Conservation (phyloP, 1,140 invertebrate species). For the Drosophila lacteicornis region DNA sequence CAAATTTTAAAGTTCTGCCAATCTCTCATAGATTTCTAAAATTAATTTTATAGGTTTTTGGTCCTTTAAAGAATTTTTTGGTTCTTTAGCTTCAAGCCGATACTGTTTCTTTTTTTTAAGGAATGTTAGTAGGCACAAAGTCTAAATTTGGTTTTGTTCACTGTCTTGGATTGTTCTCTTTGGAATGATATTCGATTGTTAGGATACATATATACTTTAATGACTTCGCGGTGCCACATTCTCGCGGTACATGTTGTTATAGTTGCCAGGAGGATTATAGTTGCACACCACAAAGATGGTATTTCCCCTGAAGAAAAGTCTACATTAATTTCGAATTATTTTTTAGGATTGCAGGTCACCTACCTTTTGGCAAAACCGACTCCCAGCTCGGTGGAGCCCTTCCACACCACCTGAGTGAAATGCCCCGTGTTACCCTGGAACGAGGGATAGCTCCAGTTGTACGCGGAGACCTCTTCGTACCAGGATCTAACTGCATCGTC, state of each 20-base stretch:
- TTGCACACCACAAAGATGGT: slow-evolving; percentile 71
- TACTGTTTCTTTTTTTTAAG: background rate
- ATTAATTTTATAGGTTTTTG: background rate
- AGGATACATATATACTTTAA: background rate
- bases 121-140: background rate
- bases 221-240: slow-evolving; percentile 59
- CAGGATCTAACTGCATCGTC: slow-evolving; percentile 87
- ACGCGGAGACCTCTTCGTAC: slow-evolving; percentile 87
- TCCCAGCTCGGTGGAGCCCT: slow-evolving; percentile 88
- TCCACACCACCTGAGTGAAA: slow-evolving; percentile 91
- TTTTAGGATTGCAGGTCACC: background rate
- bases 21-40: background rate
- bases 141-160: no score
- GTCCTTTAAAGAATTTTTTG: background rate
- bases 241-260: slow-evolving; percentile 35
- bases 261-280: slow-evolving; percentile 77
- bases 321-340: background rate
- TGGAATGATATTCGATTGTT: background rate
- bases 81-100: background rate
- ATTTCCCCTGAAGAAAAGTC: slow-evolving; percentile 42
- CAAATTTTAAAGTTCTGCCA: background rate
- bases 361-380: slow-evolving; percentile 89
- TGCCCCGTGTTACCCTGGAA: slow-evolving; percentile 88
- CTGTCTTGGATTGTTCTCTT: slow-evolving; percentile 3
- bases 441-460: slow-evolving; percentile 87